Conservation (phyloP, 35 echinoderm and acorn worm species). For the Hemicentrotus pulcherrimus region DNA sequence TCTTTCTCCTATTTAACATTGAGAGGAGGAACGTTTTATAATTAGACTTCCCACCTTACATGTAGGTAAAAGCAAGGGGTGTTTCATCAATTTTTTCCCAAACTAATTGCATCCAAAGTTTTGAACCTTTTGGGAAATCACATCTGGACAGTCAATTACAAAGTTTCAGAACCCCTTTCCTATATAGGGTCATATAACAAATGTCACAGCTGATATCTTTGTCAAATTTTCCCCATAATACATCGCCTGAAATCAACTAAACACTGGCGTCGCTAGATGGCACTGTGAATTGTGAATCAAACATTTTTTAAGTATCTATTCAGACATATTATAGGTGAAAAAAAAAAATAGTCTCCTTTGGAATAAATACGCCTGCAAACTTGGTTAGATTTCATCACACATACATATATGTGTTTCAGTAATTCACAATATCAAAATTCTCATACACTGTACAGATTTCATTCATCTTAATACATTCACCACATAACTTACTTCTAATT, state of each 20-base stretch:
- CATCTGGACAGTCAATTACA: neutral
- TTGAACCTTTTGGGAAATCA: neutral
- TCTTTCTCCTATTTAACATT: constrained; percentile 50
- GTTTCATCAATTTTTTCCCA: neutral
- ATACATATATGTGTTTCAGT: too few relatives aligned
- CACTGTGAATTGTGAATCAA: too few relatives aligned
- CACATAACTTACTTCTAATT: too few relatives aligned
- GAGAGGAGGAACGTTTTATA: neutral
- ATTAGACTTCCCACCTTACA: too few relatives aligned
- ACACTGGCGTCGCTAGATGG: too few relatives aligned
- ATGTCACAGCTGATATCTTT: too few relatives aligned
- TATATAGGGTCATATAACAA: neutral
- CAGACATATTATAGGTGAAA: neutral
- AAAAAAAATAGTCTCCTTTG: neutral
- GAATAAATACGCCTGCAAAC: neutral
- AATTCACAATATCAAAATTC: too few relatives aligned
- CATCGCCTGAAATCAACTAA: too few relatives aligned
- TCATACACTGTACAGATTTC: too few relatives aligned
- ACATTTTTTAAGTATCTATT: too few relatives aligned
- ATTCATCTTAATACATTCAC: too few relatives aligned
- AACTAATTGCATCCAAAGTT: neutral
- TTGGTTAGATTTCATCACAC: neutral
- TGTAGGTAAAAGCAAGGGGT: neutral
- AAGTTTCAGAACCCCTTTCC: neutral
- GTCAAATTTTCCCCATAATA: too few relatives aligned